A percentile compares a stretch with the other conserved stretches of the same genome.
These are phyloP conservation scores for Stichodactyla mertensii DNA, from an alignment of 64 coral and sea anemone species.

Conservation along the genomic window DNA sequence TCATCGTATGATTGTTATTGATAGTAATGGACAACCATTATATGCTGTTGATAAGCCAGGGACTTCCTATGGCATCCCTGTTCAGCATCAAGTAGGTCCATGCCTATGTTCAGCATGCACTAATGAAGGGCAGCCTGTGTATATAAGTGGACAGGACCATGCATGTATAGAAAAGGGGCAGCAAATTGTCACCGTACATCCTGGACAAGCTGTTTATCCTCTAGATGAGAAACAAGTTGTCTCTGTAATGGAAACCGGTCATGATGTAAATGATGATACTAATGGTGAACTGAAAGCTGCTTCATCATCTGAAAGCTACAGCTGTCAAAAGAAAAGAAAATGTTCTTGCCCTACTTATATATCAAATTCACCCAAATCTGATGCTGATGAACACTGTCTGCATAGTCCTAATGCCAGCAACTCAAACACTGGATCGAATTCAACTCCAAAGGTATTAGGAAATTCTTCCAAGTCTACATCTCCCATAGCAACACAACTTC, in stretches of 20 bases:
- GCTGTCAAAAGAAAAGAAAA: conserved; percentile 2
- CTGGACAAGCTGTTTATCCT: conserved; percentile 11
- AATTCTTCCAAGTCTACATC: conserved; percentile 38
- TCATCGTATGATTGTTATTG: conserved; percentile 43
- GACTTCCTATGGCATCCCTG: not conserved
- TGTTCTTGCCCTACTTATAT: not conserved
- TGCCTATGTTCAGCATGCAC: conserved; percentile 8
- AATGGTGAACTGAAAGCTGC: not conserved
- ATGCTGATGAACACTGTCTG: not conserved
- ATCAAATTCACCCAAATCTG: not conserved
- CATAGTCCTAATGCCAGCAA: not conserved
- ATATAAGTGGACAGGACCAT: not conserved
- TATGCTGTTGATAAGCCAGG: conserved; percentile 24
- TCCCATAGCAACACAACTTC: conserved; percentile 48
- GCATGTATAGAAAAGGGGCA: conserved; percentile 4
- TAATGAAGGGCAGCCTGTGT: not conserved
- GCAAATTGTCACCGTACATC: not conserved
- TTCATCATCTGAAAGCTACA: not conserved
- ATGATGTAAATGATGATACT: not conserved
- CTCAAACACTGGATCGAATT: conserved; percentile 5
- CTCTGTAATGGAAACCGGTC: not conserved
- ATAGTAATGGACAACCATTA: conserved; percentile 37
- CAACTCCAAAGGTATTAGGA: not conserved
- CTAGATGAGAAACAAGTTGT: not conserved
- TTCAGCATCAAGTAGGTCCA: not conserved